A percentile compares a stretch with the other conserved stretches of the same genome.
These are phyloP conservation scores for Aldabrachelys gigantea DNA, from an alignment of 2,113 vertebrate species.

Conservation along the genomic window DNA sequence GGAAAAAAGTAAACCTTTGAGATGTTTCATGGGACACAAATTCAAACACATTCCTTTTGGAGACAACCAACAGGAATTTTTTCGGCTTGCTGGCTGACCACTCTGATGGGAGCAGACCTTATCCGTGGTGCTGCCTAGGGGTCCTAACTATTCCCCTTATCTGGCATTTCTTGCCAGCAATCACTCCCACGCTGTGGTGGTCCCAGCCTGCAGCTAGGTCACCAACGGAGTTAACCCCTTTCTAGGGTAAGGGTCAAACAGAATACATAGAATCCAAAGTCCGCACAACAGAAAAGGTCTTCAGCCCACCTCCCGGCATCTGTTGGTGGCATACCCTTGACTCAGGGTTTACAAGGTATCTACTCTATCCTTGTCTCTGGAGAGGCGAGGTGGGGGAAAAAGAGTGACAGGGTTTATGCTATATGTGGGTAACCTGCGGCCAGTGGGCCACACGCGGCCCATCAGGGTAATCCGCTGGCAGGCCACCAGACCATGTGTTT, in stretches of 20 bases:
- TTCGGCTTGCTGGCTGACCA: background rate
- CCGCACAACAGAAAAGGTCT: background rate
- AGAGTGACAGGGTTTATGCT: background rate
- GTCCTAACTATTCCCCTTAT: background rate
- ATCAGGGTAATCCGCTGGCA: no score
- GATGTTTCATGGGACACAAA: background rate
- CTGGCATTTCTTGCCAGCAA: background rate
- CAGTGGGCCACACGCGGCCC: fast-evolving
- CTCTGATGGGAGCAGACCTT: background rate
- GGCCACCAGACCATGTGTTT: no score
- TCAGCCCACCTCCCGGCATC: background rate
- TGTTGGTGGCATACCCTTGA: background rate
- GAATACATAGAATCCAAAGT: background rate
- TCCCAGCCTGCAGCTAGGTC: background rate
- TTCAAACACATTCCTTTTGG: background rate
- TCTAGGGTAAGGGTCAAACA: background rate
- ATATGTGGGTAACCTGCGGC: no score
- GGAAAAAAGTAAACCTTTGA: background rate
- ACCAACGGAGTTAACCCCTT: background rate
- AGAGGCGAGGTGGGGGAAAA: background rate
- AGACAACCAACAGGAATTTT: background rate
- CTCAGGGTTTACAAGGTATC: background rate
- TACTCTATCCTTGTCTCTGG: background rate
- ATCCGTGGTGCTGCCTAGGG: background rate
- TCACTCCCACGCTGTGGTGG: background rate